phyloP scores from a whole-genome alignment of 92 coral and sea anemone species.

The Hydrozoanthus gracilis region DNA sequence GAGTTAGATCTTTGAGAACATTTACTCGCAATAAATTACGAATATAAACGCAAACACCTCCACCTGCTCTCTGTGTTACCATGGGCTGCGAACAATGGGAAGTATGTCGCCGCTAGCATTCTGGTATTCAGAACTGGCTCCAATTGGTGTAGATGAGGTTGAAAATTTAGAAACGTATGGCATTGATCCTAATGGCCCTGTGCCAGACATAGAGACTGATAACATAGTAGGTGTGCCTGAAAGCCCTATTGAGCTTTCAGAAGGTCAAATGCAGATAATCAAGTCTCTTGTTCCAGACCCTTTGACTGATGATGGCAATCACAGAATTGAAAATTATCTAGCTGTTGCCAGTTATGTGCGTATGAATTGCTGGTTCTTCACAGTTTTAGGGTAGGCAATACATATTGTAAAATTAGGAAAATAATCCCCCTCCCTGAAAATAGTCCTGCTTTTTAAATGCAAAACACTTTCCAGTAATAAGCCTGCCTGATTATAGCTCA shows the following conservation, averaged over 20 bases:
- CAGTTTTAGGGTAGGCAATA: too few relatives aligned
- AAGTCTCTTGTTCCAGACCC: conserved; percentile 56
- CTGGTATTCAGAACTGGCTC: conserved; percentile 46
- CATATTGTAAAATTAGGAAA: too few relatives aligned
- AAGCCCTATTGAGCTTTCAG: conserved; percentile 55
- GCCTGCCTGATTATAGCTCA: too few relatives aligned
- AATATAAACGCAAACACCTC: too few relatives aligned
- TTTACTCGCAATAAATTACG: too few relatives aligned
- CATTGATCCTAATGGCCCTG: conserved; percentile 53
- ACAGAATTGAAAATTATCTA: conserved; percentile 51
- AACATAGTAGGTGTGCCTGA: conserved; percentile 60
- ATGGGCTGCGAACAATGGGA: conserved; percentile 47
- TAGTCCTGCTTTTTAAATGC: too few relatives aligned
- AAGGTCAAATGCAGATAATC: conserved; percentile 48
- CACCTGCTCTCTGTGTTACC: too few relatives aligned
- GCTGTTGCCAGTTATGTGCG: background rate
- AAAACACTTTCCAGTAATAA: too few relatives aligned
- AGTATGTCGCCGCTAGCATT: conserved; percentile 49
- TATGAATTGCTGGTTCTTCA: too few relatives aligned
- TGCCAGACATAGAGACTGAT: conserved; percentile 51
- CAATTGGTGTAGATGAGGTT: conserved; percentile 52
- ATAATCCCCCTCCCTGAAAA: too few relatives aligned
- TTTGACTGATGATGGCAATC: conserved; percentile 60
- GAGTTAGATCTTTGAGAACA: too few relatives aligned
- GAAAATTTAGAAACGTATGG: conserved; percentile 49